A percentile compares a stretch with the other conserved stretches of the same genome.
phyloP scores from a whole-genome alignment of 1,140 invertebrate species.

The Drosophila pectinifera region DNA sequence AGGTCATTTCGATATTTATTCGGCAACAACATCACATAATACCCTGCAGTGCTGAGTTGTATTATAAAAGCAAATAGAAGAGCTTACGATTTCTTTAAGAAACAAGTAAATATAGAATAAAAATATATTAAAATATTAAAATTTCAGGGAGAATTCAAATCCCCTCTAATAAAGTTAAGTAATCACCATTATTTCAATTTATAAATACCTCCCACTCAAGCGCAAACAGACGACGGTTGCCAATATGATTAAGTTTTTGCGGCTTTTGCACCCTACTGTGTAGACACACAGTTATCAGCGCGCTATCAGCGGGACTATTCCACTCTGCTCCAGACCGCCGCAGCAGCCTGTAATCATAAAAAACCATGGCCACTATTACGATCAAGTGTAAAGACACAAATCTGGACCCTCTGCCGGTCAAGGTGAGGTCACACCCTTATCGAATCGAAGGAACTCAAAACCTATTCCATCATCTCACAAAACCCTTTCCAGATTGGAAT shows the following conservation, averaged over 20 bases:
- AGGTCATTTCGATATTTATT: neutral
- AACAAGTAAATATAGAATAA: neutral
- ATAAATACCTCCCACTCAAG: neutral
- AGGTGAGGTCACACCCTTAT: constrained; percentile 45
- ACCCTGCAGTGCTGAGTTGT: neutral
- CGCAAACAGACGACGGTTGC: neutral
- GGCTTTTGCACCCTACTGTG: constrained; percentile 48
- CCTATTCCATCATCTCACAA: neutral
- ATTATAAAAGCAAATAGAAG: neutral
- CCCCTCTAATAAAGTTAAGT: too few relatives aligned
- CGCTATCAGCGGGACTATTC: constrained; percentile 64
- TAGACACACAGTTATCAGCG: constrained; percentile 67
- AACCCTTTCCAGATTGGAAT: constrained; percentile 92
- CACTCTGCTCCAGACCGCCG: constrained; percentile 39
- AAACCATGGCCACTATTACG: constrained; percentile 30
- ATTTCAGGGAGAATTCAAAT: too few relatives aligned
- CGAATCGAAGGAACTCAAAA: neutral
- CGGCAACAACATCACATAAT: neutral
- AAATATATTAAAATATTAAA: too few relatives aligned
- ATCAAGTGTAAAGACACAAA: constrained; percentile 79
- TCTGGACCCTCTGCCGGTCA: constrained; percentile 73
- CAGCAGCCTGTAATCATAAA: constrained; percentile 15
- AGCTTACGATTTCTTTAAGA: neutral
- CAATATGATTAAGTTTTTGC: constrained; percentile 44
- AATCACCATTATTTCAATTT: too few relatives aligned